These are phyloP conservation scores for Tychaedon coryphoeus DNA, from an alignment of 2,113 vertebrate species.

Conservation along the genomic window DNA sequence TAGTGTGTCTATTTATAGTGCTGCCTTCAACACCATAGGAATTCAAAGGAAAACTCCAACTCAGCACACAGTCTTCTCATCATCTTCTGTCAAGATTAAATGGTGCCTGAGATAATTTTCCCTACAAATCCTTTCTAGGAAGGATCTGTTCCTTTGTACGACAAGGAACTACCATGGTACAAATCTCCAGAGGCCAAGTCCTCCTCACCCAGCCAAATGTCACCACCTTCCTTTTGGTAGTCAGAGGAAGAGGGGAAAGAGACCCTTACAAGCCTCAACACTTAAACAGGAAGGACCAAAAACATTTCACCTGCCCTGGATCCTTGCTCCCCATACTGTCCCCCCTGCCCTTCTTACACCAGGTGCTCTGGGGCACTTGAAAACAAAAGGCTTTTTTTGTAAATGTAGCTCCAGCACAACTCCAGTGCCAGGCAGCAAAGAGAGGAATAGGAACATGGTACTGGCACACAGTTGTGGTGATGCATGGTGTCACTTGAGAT, in stretches of 20 bases:
- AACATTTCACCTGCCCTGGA: not conserved
- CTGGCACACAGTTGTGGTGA: not conserved
- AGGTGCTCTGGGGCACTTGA: not conserved
- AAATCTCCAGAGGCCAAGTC: not conserved
- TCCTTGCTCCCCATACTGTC: not conserved
- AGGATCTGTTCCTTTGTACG: not conserved
- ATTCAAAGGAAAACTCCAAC: slow-evolving; percentile 60
- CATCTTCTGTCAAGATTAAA: slow-evolving; percentile 55
- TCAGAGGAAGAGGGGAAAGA: not conserved
- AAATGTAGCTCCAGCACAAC: fast-evolving
- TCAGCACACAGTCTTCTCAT: slow-evolving; percentile 52
- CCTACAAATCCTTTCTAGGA: not conserved
- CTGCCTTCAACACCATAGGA: slow-evolving; percentile 47
- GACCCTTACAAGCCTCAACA: not conserved
- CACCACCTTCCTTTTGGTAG: not conserved
- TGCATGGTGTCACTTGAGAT: not conserved
- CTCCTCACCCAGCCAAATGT: not conserved
- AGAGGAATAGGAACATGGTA: not conserved
- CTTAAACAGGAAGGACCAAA: not conserved
- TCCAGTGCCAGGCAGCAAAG: not conserved
- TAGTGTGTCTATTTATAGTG: slow-evolving; percentile 53
- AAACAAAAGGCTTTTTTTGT: not conserved
- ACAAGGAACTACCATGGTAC: not conserved
- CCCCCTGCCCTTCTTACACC: not conserved
- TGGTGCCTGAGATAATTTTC: not conserved